Evolutionary conservation across 2,113 vertebrate species (phyloP), one percentile per base, ranked within the genome.

Genomic region (Nibea albiflora): DNA sequence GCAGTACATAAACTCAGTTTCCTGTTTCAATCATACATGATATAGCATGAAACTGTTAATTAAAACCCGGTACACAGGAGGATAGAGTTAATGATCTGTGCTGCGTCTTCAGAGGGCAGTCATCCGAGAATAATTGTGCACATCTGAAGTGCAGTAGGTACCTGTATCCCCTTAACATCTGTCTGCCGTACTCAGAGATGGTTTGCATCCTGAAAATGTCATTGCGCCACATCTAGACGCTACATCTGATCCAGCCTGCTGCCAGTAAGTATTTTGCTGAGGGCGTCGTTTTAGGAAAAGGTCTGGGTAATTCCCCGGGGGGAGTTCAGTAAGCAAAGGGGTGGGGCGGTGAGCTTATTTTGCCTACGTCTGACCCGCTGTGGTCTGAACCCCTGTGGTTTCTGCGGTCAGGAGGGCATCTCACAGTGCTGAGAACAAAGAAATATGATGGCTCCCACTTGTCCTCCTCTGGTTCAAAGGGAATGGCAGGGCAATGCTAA

Each of bases 131-230:
- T 82, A 86, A 91, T 80, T 60, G 79, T 71, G 66, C 52, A 67
- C 69, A 70, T 90, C 73, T 78, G 73, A 89, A 89, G 87, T 76
- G 78, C 81, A 76, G 49, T 62, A 61, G 76, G 54, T 85, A 89
- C 86, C 90, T 88, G 86, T 67, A 76, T 88, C 80, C 85, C 84
- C 84, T 74, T 56, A 88, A 88, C 90, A 93, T 89, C 85, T 90
- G 88, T 78, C 66, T 86, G 64, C 53, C 84, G 73, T 65, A 60
- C 58, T 77, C 47, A 0, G 56, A 89, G 76, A 17, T 54, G 52
- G 68, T 81, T 73, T 87, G 68, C 79, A 84, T 83, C 73, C 86
- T 83, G 61, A 83, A 88, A 92, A 91, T 91, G 85, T 85, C 85
- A 89, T 74, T 16, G 49, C 72, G 14, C 54, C 28, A 19, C 72